Evolutionary conservation across 1,140 invertebrate species (phyloP).

Genomic region (Leucophenga varia): DNA sequence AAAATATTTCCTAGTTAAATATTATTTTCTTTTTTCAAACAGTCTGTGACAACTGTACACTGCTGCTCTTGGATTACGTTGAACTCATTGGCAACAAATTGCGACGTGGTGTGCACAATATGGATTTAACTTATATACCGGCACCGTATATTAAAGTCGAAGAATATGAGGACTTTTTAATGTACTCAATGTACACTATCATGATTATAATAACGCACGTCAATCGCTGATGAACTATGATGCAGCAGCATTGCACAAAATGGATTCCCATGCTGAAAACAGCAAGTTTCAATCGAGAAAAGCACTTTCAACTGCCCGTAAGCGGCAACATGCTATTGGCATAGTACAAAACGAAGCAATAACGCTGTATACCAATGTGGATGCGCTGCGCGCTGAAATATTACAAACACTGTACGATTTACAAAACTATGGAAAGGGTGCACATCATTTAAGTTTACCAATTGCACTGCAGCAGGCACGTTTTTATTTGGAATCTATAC

Average conservation of each 20-base stretch:
- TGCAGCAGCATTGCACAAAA: conserved; percentile 28
- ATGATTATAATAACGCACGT: conserved; percentile 49
- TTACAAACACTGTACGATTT: conserved; percentile 31
- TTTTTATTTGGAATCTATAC: conserved; percentile 42
- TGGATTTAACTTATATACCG: conserved; percentile 68
- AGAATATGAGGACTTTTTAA: conserved; percentile 53
- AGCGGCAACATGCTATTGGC: conserved; percentile 26
- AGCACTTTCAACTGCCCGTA: conserved; percentile 28
- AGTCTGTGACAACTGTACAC: conserved; percentile 93
- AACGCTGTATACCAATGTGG: conserved; percentile 20
- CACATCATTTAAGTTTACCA: conserved; percentile 45
- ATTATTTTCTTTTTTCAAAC: conserved; percentile 41
- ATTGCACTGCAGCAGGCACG: conserved; percentile 44
- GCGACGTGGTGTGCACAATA: conserved; percentile 58
- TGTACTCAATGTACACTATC: conserved; percentile 46
- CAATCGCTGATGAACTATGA: conserved; percentile 40
- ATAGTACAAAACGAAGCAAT: conserved; percentile 29
- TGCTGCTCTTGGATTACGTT: conserved; percentile 75
- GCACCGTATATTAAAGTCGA: conserved; percentile 68
- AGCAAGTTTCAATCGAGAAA: conserved; percentile 44
- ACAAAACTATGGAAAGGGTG: conserved; percentile 38
- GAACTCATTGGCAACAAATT: conserved; percentile 63
- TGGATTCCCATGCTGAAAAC: conserved; percentile 46
- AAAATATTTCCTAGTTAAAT: not conserved
- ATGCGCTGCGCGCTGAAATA: conserved; percentile 23